phyloP scores from a whole-genome alignment of 2,113 vertebrate species.

The Craseonycteris thonglongyai region DNA sequence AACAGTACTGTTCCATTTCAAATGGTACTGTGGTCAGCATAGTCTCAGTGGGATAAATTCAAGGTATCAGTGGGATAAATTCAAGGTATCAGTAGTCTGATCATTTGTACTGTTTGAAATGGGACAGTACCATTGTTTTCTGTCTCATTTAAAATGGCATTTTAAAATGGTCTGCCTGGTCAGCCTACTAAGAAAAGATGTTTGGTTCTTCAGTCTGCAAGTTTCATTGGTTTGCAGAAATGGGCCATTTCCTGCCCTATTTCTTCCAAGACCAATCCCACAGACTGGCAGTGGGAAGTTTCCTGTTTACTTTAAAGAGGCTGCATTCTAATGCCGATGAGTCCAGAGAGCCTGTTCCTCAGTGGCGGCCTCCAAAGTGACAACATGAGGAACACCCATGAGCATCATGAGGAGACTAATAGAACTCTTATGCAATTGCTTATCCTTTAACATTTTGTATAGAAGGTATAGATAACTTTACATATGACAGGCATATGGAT shows the following conservation, averaged over 20 bases:
- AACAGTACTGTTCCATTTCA: no score
- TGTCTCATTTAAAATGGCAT: no score
- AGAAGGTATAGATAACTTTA: neutral
- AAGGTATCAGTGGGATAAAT: no score
- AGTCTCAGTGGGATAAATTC: no score
- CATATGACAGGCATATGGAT: neutral
- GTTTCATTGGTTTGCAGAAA: slow-evolving; percentile 29
- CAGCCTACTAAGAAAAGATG: neutral
- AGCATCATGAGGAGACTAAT: neutral
- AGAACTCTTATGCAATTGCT: neutral
- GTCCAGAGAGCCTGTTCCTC: neutral
- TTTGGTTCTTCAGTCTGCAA: neutral
- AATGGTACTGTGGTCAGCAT: no score
- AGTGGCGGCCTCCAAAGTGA: neutral
- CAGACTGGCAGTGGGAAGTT: neutral
- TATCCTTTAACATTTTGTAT: neutral
- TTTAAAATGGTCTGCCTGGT: no score
- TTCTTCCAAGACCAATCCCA: slow-evolving; percentile 31
- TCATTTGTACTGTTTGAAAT: no score
- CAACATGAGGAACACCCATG: neutral
- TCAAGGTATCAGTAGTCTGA: no score
- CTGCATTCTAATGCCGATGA: neutral
- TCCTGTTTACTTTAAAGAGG: neutral
- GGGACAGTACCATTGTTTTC: no score
- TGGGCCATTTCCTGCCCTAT: slow-evolving; percentile 15